These are phyloP conservation scores for Dendropsophus ebraccatus DNA, from an alignment of 2,113 vertebrate genomes.

Conservation along the genomic window DNA sequence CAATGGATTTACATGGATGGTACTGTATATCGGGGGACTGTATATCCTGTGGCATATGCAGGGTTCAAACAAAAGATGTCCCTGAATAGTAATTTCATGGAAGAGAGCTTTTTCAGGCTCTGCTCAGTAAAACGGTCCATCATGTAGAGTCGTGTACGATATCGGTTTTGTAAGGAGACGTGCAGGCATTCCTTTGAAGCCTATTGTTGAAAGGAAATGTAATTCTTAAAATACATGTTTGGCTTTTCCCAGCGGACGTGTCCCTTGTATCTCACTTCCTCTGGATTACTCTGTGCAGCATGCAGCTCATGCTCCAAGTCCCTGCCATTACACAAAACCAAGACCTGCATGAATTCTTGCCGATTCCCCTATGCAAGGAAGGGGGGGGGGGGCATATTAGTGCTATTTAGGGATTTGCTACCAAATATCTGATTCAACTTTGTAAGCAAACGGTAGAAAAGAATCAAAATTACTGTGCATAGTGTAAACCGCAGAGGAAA, in stretches of 20 bases:
- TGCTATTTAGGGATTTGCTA: too few species aligned
- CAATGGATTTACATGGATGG: too few species aligned
- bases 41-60: too few species aligned
- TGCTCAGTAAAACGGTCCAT: neutral
- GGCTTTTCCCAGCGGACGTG: slow-evolving; percentile 39
- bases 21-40: too few species aligned
- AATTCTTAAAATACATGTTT: slow-evolving; percentile 51
- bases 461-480: too few species aligned
- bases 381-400: too few species aligned
- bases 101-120: too few species aligned
- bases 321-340: neutral
- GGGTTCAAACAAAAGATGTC: neutral
- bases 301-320: neutral
- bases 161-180: neutral
- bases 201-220: slow-evolving; percentile 37
- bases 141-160: neutral
- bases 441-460: too few species aligned
- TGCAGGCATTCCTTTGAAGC: slow-evolving; percentile 35
- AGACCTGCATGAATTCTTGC: too few species aligned
- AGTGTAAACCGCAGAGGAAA: too few species aligned
- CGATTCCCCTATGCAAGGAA: too few species aligned
- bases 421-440: too few species aligned
- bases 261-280: slow-evolving; percentile 54
- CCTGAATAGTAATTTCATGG: neutral
- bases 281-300: neutral